These are phyloP conservation scores for Hydriomena furcata DNA, from an alignment of 2,888 invertebrate species.

Conservation along the genomic window DNA sequence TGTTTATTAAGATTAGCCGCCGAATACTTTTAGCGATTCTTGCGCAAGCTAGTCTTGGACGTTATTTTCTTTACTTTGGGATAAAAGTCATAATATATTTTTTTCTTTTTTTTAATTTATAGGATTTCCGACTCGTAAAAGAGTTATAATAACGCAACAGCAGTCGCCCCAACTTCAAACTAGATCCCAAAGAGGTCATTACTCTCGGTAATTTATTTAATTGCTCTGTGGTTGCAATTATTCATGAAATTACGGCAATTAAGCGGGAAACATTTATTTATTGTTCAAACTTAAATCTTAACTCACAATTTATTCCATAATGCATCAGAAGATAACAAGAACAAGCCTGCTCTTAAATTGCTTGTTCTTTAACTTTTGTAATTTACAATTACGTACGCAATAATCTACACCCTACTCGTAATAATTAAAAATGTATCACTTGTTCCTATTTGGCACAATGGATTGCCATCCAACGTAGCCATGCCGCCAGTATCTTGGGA, in stretches of 20 bases:
- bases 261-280: conserved; percentile 82
- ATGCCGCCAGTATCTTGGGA: no score
- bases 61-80: no score
- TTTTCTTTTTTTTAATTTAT: no score
- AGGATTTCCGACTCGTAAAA: background rate
- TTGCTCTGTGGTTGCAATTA: conserved; percentile 83
- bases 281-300: conserved; percentile 80
- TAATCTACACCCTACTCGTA: background rate
- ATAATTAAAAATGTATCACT: background rate
- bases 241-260: conserved; percentile 84
- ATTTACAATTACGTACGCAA: conserved; percentile 5
- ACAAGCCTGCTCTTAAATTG: conserved; percentile 31
- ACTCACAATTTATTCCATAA: conserved; percentile 81
- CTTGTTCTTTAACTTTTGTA: conserved; percentile 24
- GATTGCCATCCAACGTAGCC: no score
- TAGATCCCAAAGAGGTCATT: conserved; percentile 78
- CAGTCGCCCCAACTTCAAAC: conserved; percentile 76
- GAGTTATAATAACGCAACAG: conserved; percentile 50
- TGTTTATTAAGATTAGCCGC: no score
- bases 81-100: no score
- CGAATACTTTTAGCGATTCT: no score
- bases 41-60: no score
- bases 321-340: conserved; percentile 71
- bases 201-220: conserved; percentile 82
- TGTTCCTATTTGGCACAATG: no score